Evolutionary conservation across 2,888 invertebrate genomes (phyloP), one percentile per base, ranked within the genome.

Genomic region (Lasioglossum lativentre): DNA sequence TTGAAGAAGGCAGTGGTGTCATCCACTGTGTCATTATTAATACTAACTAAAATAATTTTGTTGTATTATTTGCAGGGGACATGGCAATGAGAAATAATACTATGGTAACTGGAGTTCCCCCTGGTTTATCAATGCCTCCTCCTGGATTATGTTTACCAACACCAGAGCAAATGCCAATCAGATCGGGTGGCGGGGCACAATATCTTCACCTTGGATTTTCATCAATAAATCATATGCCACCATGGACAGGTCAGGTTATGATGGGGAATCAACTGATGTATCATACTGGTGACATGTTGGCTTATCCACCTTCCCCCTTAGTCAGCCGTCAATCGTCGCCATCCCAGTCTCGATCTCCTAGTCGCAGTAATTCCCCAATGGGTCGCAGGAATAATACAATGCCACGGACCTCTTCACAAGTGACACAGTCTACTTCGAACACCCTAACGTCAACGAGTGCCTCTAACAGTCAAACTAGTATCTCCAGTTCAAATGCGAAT

Each of bases 321-420:
- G 96, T 97, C 93, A 97, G 97, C 93, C 96, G 97, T 90, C 96
- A 96, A 91, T 97, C 97, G 77, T 98, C 98, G 71, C 98, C 98
- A 72, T 97, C 97, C 85, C 97, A 97, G 94, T 98, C 98, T 92
- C 93, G 95, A 82, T 94, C 94, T 74, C 94, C 94, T 86, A 95
- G 95, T 90, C 93, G 95, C 80, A 95, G 94, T 81, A 95, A 94
- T 85, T 94, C 95, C 47, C 95, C 95, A 52, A 92, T 94, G 86
- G 92, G 92, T 63, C 89, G 93, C 92, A 94, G 92, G 93, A 95
- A 91, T 89, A 94, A 82, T 93, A 93, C 83, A 94, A 96, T 86
- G 93, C 96, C 88, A 89, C 96, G 89, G 94, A 96, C 95, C 94
- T 96, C 93, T 27, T 91, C 94, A 1, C 93, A 94, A 85, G 91